Conservation (phyloP, 2,888 invertebrate species). For the Baccha elongata region DNA sequence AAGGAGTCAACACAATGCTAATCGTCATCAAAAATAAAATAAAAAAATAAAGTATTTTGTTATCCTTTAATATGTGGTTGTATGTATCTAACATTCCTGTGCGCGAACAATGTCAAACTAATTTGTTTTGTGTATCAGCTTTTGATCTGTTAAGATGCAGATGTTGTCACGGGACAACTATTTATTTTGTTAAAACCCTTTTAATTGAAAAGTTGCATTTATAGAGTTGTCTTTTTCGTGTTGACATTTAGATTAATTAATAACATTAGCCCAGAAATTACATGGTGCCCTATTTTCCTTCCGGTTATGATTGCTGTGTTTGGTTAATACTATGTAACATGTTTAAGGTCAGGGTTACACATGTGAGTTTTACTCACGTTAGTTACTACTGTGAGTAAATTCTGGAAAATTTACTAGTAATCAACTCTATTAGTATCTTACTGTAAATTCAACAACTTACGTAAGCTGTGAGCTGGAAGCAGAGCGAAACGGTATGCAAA, state of each 20-base stretch:
- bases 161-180: slow-evolving; percentile 32
- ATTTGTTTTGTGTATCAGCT: slow-evolving; percentile 66
- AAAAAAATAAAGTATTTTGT: slow-evolving; percentile 34
- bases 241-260: neutral
- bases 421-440: too few relatives aligned
- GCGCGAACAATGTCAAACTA: slow-evolving; percentile 47
- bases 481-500: too few relatives aligned
- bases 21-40: slow-evolving; percentile 10
- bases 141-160: slow-evolving; percentile 63
- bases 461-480: too few relatives aligned
- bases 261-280: too few relatives aligned
- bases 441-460: too few relatives aligned
- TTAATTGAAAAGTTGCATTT: slow-evolving; percentile 4
- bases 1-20: neutral
- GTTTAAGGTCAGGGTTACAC: too few relatives aligned
- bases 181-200: slow-evolving; percentile 40
- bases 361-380: too few relatives aligned
- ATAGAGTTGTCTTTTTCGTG: neutral
- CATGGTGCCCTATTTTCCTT: too few relatives aligned
- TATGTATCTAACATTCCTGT: neutral
- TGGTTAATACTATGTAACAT: too few relatives aligned
- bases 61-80: slow-evolving; percentile 34
- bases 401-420: too few relatives aligned
- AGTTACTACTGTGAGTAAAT: too few relatives aligned
- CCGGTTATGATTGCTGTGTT: too few relatives aligned